Base-by-base conservation (phyloP, 2,888 invertebrate species). In the Pyrrhosoma nymphula region DNA sequence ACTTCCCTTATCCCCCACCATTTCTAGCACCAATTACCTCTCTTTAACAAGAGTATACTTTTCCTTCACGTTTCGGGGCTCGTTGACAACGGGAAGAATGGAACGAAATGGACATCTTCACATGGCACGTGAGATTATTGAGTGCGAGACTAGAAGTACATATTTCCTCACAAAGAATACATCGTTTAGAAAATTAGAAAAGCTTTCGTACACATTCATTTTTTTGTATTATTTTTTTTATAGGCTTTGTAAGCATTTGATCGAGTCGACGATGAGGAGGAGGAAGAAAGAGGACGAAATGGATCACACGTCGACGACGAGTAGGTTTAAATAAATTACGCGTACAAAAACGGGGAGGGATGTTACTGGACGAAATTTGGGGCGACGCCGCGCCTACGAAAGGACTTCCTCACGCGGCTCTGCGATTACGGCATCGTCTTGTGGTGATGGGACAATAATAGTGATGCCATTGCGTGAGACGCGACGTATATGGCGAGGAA, bases 91-190 rank as follows among this genome's bases (percentile, higher is more conserved):
- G 10, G 10, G 35, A 30, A 2, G 30, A 30, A 82, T 14, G 30
- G n/a, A n/a, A 69, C n/a, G 26, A 39, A 93, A 75, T 20, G 47
- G 8, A 47, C 47, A 75, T n/a, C 8, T 35, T 75, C 93, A n/a
- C 35, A 75, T 93, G 93, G 93, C 93, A 93, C 93, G 75, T 93
- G 93, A 75, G 69, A 55, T 18, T 20, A 20, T 23, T 93, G 69
- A 93, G 69, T 93, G 93, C 93, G 69, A 93, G 93, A 93, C 93
- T 93, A 93, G 93, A 93, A 26, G 39, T 93, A 69, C 47, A 47
- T 63, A 63, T 69, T 23, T 69, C 20, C n/a, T 26, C 69, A 26
- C 26, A 26, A 26, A 12, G 20, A 82, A 26, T 8, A 60, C 18
- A 60, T 60, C 20, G 12, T 14, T 30, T 82, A 82, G 35, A 93